Base-by-base conservation (phyloP, 2,113 vertebrate species). In the Eira barbara region DNA sequence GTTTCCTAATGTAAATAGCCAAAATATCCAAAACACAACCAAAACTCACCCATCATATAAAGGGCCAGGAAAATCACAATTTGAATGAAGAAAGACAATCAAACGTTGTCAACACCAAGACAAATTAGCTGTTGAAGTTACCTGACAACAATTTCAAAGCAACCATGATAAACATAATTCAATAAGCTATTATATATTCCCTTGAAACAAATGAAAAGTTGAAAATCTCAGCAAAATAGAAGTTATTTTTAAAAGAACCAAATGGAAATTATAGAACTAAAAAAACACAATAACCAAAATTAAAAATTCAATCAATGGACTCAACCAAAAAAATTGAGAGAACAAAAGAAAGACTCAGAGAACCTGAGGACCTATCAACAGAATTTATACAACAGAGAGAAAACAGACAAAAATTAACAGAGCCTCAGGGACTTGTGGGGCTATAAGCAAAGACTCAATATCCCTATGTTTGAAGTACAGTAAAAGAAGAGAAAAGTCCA, bases 101-200 rank as follows among this genome's bases (percentile, higher is more conserved):
- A 95, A 93, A n/a, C 71, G 61, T 85, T 92, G 65, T 52, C 79
- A 94, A 73, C 73, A 95, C 13, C 78, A 89, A 88, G 42, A 89
- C 42, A 86, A 92, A 94, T 89, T 21, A 81, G 71, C 63, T 45
- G 49, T 31, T 82, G 36, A 47, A 42, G 12, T 81, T 61, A 95
- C 69, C 71, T 80, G 79, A 86, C 76, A 96, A 89, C n/a, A 96
- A 95, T 86, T 89, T 94, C 89, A 92, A 94, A 96, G 57, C 29
- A 94, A 1, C 59, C 27, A 47, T 86, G n/a, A 89, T 85, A 96
- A 95, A 93, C 79, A 45, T 69, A 94, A 14, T 92, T 95, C 73
- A 96, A 91, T 27, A 92, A 76, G 23, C 65, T 95, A 39, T 47
- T 95, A 76, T 6, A 89, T 89, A 89, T 42, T 82, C 23, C 73